Evolutionary conservation across 2,888 invertebrate species (phyloP).

Genomic region (Eupithecia tripunctaria): DNA sequence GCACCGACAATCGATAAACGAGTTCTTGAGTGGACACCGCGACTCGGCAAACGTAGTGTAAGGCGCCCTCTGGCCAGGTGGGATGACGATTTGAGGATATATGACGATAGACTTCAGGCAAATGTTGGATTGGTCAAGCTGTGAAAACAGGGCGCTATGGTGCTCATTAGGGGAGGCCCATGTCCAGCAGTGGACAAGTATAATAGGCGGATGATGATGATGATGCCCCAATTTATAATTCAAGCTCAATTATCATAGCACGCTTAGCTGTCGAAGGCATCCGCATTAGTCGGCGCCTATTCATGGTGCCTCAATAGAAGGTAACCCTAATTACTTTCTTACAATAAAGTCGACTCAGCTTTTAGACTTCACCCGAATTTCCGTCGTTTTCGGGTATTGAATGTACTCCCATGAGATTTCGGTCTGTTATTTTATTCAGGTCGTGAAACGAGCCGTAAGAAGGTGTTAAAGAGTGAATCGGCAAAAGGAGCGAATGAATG

Average conservation of each 20-base stretch:
- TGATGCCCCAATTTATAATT: neutral
- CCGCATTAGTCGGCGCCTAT: slow-evolving; percentile 21
- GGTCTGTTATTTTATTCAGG: slow-evolving; percentile 77
- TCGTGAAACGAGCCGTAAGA: slow-evolving; percentile 74
- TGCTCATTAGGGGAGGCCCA: too few species aligned
- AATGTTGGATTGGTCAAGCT: too few species aligned
- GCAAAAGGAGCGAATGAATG: slow-evolving; percentile 76
- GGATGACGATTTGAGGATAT: too few species aligned
- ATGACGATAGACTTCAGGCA: too few species aligned
- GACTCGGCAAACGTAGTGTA: too few species aligned
- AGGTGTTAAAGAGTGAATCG: slow-evolving; percentile 82
- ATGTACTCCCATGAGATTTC: slow-evolving; percentile 67
- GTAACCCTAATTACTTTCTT: slow-evolving; percentile 41
- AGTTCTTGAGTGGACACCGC: too few species aligned
- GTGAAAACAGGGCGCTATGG: too few species aligned
- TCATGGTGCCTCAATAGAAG: slow-evolving; percentile 29
- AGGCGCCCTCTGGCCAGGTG: too few species aligned
- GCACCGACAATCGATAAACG: too few species aligned
- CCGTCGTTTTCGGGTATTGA: slow-evolving; percentile 58
- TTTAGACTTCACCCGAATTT: slow-evolving; percentile 57
- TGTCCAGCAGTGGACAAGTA: too few species aligned
- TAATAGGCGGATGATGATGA: too few species aligned
- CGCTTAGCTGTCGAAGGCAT: slow-evolving; percentile 7
- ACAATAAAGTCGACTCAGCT: slow-evolving; percentile 40
- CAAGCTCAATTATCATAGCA: neutral